These are phyloP conservation scores for Noctua comes DNA, from an alignment of 2,888 invertebrate genomes.

Conservation along the genomic window DNA sequence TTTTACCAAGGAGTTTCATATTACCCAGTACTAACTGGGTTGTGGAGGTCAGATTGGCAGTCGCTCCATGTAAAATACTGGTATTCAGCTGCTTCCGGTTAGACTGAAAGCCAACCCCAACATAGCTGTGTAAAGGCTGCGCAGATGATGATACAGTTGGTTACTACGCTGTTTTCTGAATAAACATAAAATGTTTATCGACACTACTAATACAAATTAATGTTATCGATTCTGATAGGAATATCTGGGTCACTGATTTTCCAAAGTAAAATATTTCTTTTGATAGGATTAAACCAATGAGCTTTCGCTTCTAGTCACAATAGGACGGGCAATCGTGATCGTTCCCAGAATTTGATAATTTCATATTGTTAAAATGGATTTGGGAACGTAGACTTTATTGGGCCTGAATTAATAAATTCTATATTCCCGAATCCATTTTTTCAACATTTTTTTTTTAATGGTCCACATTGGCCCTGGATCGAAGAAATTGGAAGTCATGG, in stretches of 20 bases:
- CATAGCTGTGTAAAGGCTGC: no score
- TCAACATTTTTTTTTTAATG: background rate
- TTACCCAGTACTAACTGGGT: no score
- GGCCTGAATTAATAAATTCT: background rate
- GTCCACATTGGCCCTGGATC: no score
- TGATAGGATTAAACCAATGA: slow-evolving; percentile 28
- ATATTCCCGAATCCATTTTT: background rate
- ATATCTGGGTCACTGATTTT: slow-evolving; percentile 65
- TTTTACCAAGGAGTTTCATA: no score
- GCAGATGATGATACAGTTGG: background rate
- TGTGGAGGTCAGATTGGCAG: no score
- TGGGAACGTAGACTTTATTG: background rate
- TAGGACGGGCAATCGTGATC: background rate
- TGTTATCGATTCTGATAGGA: slow-evolving; percentile 62
- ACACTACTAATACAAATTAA: slow-evolving; percentile 37
- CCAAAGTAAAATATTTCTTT: slow-evolving; percentile 43
- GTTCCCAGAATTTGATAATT: background rate
- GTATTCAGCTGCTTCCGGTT: no score
- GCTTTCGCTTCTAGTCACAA: background rate
- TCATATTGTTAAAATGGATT: no score
- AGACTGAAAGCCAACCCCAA: no score
- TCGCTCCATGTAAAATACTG: no score
- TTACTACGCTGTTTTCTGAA: slow-evolving; percentile 10
- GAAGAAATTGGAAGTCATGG: no score
- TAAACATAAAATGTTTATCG: slow-evolving; percentile 23